These are phyloP conservation scores for Ceyx margarethae DNA, from an alignment of 2,113 vertebrate genomes.

Conservation along the genomic window DNA sequence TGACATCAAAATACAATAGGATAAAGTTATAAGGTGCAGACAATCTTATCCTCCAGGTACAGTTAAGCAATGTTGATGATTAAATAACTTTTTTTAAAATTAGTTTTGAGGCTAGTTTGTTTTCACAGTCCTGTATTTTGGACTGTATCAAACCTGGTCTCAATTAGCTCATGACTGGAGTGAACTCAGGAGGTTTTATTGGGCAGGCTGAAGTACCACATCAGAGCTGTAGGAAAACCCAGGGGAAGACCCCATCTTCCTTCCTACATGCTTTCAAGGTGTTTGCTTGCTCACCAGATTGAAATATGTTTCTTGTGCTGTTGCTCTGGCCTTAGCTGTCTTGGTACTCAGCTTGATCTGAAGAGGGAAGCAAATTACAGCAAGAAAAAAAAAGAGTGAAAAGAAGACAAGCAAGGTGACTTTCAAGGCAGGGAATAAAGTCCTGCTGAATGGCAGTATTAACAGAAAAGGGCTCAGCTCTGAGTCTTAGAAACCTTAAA, in stretches of 20 bases:
- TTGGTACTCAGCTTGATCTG: neutral
- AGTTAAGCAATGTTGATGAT: neutral
- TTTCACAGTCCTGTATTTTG: neutral
- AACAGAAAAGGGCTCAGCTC: neutral
- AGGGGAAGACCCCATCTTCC: neutral
- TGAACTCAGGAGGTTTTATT: neutral
- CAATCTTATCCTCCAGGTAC: neutral
- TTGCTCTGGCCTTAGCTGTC: neutral
- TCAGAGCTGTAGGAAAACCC: neutral
- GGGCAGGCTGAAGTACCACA: neutral
- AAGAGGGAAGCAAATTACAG: neutral
- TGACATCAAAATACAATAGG: neutral
- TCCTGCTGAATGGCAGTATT: neutral
- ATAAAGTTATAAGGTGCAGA: neutral
- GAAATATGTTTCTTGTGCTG: neutral
- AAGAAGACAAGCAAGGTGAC: neutral
- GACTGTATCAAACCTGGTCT: neutral
- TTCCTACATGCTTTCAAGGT: neutral
- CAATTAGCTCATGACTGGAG: neutral
- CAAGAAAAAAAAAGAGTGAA: neutral
- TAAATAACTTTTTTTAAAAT: neutral
- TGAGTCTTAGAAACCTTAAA: neutral
- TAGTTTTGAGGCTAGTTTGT: neutral
- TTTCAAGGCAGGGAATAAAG: neutral
- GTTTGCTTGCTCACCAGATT: neutral